Base-by-base conservation (phyloP, 2,797 vertebrate species). In the Paratrypauchen microcephalus region DNA sequence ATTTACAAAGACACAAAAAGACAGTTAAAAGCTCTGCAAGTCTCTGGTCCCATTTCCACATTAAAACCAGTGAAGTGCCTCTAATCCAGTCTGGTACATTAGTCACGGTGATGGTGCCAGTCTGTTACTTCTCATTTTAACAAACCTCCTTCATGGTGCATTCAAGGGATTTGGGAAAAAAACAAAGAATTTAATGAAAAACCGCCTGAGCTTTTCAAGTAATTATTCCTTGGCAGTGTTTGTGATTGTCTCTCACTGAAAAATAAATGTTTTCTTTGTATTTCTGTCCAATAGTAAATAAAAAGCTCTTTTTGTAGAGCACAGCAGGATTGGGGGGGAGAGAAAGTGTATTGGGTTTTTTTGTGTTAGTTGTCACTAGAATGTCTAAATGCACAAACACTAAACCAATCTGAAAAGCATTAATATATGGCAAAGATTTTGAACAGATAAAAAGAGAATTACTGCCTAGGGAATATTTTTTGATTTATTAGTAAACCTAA, bases 41-140 rank as follows among this genome's bases (percentile, higher is more conserved):
- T 24, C 61, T 64, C 23, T 18, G 62, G 23, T 45, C 61, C 21
- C 39, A 8, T 47, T 63, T 63, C 62, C 62, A 64, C 23, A 48
- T 24, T 47, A 47, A 28, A 64, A 26, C 13, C 3, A 64, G 5
- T 26, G 23, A 64, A 15, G 7, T 26, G 62, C 47, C 41, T 4
- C 62, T 47, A 26, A 64, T 64, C 21, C 41, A 45, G 47, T 55
- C 47, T 5, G 63, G 36, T 45, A 26, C 50, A 57, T 45, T 50
- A n/a, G 63, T 60, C 64, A 36, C 57, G 55, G 54, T 69, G 57
- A 52, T 56, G 72, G 66, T 65, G 62, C 62, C 62, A 64, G 45
- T 70, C 54, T 66, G 28, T 39, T 32, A 13, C 62, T 71, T 68
- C 61, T 52, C 65, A 55, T 39, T 63, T 63, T 41, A 45, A 63